Conservation (phyloP, 1,140 invertebrate genomes). For the Drosophila jambulina region DNA sequence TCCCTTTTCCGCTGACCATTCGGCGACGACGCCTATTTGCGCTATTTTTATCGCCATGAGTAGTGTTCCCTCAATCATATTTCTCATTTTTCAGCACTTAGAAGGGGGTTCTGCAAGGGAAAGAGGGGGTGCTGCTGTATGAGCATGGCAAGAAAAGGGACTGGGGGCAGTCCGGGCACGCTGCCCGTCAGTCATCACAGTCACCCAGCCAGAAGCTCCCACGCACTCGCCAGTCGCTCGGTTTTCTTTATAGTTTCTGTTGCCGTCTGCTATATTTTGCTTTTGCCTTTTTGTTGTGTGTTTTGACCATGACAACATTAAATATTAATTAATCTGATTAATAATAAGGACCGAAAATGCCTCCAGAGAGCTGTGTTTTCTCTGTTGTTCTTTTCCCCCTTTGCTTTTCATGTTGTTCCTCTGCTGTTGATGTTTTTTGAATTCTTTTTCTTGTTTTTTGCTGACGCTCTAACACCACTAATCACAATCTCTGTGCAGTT, state of each 20-base stretch:
- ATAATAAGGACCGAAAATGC: slow-evolving; percentile 54
- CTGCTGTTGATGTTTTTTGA: slow-evolving; percentile 37
- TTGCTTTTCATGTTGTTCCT: slow-evolving; percentile 11
- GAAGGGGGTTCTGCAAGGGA: slow-evolving; percentile 9
- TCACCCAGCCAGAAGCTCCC: slow-evolving; percentile 39
- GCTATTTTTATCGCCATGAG: slow-evolving; percentile 76
- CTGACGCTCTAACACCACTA: slow-evolving; percentile 67
- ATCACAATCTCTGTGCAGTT: slow-evolving; percentile 45
- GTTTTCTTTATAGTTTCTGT: slow-evolving; percentile 58
- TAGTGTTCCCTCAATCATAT: slow-evolving; percentile 79
- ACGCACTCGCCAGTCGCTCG: slow-evolving; percentile 52
- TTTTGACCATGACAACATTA: slow-evolving; percentile 81
- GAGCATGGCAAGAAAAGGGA: not conserved
- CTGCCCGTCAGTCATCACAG: slow-evolving; percentile 42
- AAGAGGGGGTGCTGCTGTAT: not conserved
- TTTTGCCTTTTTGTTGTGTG: slow-evolving; percentile 53
- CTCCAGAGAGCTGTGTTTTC: slow-evolving; percentile 25
- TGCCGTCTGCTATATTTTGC: slow-evolving; percentile 51
- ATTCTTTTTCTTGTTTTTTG: slow-evolving; percentile 31
- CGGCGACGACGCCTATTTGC: slow-evolving; percentile 43
- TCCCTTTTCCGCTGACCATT: slow-evolving; percentile 9
- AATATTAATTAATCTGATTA: slow-evolving; percentile 81
- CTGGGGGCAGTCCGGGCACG: slow-evolving; percentile 22
- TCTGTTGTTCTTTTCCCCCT: slow-evolving; percentile 4
- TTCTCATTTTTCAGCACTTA: slow-evolving; percentile 72